These are phyloP conservation scores for Chloropsis hardwickii DNA, from an alignment of 2,113 vertebrate genomes.

Conservation along the genomic window DNA sequence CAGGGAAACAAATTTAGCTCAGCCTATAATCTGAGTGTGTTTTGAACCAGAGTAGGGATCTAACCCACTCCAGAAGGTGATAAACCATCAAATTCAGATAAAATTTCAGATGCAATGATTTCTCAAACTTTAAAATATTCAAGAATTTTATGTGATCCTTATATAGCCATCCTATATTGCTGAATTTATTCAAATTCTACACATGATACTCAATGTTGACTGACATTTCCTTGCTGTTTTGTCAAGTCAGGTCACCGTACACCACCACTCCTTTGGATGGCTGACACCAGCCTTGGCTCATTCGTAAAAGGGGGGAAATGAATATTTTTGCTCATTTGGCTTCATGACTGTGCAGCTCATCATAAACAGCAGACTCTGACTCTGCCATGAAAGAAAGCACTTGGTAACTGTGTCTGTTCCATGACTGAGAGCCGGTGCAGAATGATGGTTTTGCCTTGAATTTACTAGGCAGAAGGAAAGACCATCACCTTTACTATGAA, in stretches of 20 bases:
- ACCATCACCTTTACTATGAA: not conserved
- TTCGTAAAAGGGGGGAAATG: not conserved
- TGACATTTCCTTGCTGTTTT: not conserved
- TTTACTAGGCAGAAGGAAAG: not conserved
- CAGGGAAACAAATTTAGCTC: not conserved
- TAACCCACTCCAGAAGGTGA: not conserved
- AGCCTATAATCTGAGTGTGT: not conserved
- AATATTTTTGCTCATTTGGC: not conserved
- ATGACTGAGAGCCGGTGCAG: not conserved
- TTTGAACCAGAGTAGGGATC: not conserved
- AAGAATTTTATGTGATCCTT: not conserved
- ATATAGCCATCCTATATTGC: not conserved
- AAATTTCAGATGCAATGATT: not conserved
- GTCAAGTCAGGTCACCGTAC: not conserved
- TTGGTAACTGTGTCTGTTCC: not conserved
- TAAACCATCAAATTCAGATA: not conserved
- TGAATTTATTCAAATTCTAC: not conserved
- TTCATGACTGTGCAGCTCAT: not conserved
- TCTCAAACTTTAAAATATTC: not conserved
- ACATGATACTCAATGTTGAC: not conserved
- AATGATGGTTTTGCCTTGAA: not conserved
- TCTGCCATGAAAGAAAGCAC: not conserved
- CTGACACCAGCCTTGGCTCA: not conserved
- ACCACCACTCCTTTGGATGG: accelerated
- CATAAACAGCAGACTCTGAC: not conserved